Percentiles rank a stretch among this genome's conserved stretches.
Conservation (phyloP, 2,113 vertebrate species). For the Stercorarius parasiticus region DNA sequence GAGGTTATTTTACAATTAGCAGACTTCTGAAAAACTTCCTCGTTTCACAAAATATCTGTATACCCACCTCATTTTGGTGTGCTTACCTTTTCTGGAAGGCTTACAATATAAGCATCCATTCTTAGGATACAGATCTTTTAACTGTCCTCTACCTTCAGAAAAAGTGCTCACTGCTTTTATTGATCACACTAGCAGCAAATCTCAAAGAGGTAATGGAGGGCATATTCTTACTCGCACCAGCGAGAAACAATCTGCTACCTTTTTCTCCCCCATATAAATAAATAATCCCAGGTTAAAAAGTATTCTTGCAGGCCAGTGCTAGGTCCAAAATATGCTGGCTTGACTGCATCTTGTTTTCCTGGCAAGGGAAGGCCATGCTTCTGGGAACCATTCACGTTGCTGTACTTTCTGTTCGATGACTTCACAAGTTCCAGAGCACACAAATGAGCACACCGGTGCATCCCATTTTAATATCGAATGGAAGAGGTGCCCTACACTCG, state of each 20-base stretch:
- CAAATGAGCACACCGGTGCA: neutral
- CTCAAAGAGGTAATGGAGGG: neutral
- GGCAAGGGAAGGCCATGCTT: neutral
- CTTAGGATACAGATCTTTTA: neutral
- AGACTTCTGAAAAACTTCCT: neutral
- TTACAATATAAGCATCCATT: neutral
- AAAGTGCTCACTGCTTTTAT: neutral
- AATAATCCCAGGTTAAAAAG: neutral
- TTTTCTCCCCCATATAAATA: neutral
- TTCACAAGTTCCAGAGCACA: neutral
- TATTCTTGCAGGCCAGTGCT: neutral
- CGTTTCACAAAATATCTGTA: neutral
- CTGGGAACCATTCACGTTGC: neutral
- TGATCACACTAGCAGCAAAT: neutral
- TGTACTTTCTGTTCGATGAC: neutral
- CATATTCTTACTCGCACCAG: neutral
- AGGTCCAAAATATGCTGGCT: neutral
- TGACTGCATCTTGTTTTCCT: neutral
- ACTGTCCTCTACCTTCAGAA: neutral
- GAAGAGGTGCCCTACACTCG: neutral
- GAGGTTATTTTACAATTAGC: neutral
- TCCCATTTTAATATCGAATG: neutral
- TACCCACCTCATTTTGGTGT: neutral
- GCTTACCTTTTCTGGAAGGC: neutral
- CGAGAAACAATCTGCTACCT: neutral